Evolutionary conservation across 37 sponge, comb jelly and placozoan genomes (phyloP).

Genomic region (Oscarella lobularis): DNA sequence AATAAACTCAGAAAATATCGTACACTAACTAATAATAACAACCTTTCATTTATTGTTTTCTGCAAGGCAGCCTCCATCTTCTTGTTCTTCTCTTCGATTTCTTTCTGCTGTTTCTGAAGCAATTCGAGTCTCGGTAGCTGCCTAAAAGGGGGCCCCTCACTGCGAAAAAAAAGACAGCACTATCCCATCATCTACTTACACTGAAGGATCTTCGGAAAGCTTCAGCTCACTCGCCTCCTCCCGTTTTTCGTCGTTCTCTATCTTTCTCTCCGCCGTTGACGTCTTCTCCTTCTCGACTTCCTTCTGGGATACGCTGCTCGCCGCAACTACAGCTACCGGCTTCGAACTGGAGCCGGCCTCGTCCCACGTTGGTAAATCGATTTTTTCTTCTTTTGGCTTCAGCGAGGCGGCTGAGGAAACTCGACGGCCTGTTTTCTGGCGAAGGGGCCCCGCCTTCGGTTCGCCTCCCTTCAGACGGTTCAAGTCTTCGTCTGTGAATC

Average conservation of each 20-base stretch:
- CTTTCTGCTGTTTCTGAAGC: conserved; percentile 17
- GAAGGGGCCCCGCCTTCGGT: neutral
- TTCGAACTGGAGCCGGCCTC: neutral
- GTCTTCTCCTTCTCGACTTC: too few species aligned
- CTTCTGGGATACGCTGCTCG: too few species aligned
- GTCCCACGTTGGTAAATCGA: neutral
- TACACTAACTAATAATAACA: neutral
- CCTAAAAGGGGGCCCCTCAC: neutral
- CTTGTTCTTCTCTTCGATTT: conserved; percentile 44
- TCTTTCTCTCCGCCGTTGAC: too few species aligned
- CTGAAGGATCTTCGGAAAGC: neutral
- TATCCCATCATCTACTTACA: neutral
- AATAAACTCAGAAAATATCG: neutral
- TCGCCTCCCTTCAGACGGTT: neutral
- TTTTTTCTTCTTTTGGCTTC: neutral
- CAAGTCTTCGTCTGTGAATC: neutral
- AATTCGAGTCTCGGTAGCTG: neutral
- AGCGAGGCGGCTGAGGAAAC: neutral
- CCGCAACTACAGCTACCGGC: neutral
- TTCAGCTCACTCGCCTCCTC: neutral
- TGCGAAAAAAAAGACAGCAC: neutral
- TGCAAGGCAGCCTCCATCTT: conserved; percentile 31
- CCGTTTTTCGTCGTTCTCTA: too few species aligned
- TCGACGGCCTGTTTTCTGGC: neutral
- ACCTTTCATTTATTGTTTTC: conserved; percentile 25